Base-by-base conservation (phyloP, 1,140 invertebrate genomes). In the Drosophila pseudoananassae region DNA sequence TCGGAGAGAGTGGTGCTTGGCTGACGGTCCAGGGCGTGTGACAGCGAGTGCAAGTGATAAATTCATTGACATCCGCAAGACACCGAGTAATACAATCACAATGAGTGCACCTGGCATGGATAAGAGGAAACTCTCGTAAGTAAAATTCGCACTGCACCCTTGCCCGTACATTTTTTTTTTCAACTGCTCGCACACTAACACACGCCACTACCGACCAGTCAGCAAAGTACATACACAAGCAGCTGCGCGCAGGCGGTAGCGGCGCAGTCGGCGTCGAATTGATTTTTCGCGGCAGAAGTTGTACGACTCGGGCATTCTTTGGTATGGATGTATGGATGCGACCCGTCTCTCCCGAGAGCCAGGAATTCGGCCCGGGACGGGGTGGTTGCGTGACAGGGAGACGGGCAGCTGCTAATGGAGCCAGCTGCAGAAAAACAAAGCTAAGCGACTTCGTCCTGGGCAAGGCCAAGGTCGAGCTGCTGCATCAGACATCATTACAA, bases 101-200 rank as follows among this genome's bases (percentile, higher is more conserved):
- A 91, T 91, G 85, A 87, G 77, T 57, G 89, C 76, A 75, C 93
- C 73, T 78, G 84, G 82, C 80, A 93, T 93, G 93, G 93, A 93
- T 70, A 93, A 90, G 75, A 93, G 93, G 92, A 93, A 93, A 92
- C 90, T 93, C 75, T 93, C 93, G 93, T 93, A 89, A 93, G 93
- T 93, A 78, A 9, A 72, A 50, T 52, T 59, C 27, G 27, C 47
- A 56, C 61, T 46, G 61, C 33, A 43, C 43, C 43, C 43, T 20
- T 15, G 15, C 17, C 43, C 43, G 7, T 17, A 8, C 20, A 46
- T 8, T 17, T 77, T 72, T 80, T 84, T 75, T 56, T 20, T 51
- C 36, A 36, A 31, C 50, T 72, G 63, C 73, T 69, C 78, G 66
- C 69, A 78, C 78, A 78, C 71, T 65, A 51, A 40, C 65, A 57